A percentile compares a stretch with the other conserved stretches of the same genome.
Evolutionary conservation across 2,113 vertebrate genomes (phyloP).

Genomic region (Hypanus sabinus): DNA sequence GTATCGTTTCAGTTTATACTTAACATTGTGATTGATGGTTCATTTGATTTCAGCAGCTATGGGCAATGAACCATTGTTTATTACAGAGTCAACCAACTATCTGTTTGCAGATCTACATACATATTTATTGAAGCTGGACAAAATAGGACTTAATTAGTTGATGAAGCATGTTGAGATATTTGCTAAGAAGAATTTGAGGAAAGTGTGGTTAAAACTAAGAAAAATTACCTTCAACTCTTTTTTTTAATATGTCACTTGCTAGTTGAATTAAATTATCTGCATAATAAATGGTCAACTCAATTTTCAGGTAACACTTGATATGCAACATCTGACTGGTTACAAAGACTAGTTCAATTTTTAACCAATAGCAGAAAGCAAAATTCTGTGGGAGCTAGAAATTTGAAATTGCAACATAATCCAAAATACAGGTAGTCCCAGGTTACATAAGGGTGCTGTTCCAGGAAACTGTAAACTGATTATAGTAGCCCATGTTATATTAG

Average conservation of each 20-base stretch:
- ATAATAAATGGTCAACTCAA: too few species aligned
- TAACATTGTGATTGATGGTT: background rate
- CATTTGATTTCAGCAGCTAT: background rate
- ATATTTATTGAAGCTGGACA: background rate
- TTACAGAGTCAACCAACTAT: background rate
- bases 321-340: background rate
- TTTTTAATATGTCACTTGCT: too few species aligned
- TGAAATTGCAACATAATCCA: background rate
- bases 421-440: background rate
- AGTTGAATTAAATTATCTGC: too few species aligned
- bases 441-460: too few species aligned
- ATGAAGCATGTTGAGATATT: too few species aligned
- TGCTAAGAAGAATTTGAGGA: too few species aligned
- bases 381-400: background rate
- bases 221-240: too few species aligned
- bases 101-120: background rate
- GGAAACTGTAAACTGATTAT: too few species aligned
- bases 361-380: background rate
- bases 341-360: background rate
- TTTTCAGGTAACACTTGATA: too few species aligned
- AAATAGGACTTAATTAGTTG: background rate
- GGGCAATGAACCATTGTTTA: background rate
- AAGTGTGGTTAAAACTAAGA: too few species aligned
- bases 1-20: background rate
- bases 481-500: too few species aligned